Conservation (phyloP, 2,888 invertebrate species). For the Agrotis segetum region DNA sequence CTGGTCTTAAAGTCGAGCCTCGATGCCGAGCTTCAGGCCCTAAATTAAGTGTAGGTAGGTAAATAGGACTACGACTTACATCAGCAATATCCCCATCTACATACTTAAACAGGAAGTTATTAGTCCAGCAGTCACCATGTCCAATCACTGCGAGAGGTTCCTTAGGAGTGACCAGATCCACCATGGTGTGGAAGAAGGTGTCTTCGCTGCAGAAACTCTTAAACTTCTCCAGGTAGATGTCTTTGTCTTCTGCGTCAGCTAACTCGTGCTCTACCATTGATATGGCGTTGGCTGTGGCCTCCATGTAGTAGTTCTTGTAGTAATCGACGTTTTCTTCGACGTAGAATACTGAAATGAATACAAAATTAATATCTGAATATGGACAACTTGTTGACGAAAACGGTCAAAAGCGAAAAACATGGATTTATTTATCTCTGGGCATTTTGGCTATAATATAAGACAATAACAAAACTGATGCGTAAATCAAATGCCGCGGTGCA, state of each 20-base stretch:
- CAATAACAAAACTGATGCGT: too few species aligned
- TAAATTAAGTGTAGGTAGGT: too few species aligned
- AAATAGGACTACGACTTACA: conserved; percentile 72
- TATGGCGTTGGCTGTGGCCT: conserved; percentile 92
- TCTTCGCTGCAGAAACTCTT: conserved; percentile 91
- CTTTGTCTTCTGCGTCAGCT: conserved; percentile 80
- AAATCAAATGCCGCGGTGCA: too few species aligned
- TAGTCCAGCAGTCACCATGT: conserved; percentile 95
- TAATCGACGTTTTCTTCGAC: conserved; percentile 92
- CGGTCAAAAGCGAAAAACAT: too few species aligned
- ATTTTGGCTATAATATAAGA: too few species aligned
- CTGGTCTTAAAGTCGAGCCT: too few species aligned
- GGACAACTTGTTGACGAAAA: too few species aligned
- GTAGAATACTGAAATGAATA: conserved; percentile 88
- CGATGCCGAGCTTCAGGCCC: too few species aligned
- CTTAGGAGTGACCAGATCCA: conserved; percentile 91
- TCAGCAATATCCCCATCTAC: conserved; percentile 89
- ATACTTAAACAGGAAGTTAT: conserved; percentile 93
- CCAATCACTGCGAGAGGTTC: conserved; percentile 93
- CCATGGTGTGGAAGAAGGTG: conserved; percentile 93
- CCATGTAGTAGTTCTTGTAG: conserved; percentile 93
- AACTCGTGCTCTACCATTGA: conserved; percentile 91
- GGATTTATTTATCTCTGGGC: too few species aligned
- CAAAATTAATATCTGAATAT: too few species aligned
- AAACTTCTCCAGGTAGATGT: conserved; percentile 91